Evolutionary conservation across 2,797 vertebrate species (phyloP), one percentile per base, ranked within the genome.

Genomic region (Echiichthys vipera): DNA sequence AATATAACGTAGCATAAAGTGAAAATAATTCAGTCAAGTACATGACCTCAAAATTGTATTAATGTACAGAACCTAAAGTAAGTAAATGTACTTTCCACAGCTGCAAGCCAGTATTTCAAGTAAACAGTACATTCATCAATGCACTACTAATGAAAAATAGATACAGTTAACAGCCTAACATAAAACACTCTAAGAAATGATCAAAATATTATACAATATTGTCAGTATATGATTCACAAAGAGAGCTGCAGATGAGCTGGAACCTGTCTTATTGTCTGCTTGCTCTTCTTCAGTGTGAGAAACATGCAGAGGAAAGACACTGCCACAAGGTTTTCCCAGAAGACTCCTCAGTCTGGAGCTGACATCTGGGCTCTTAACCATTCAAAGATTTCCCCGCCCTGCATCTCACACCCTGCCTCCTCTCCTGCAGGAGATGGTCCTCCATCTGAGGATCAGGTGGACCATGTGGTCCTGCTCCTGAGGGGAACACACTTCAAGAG

Each of bases 311-410:
- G 53, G 36, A 40, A 30, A 63, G 22, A 24, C 39, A 13, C n/a
- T 13, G 34, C 34, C 12, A 13, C 27, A 43, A 59, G 47, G n/a
- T 73, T 80, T 59, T 53, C 66, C 65, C 73, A 47, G 72, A 72
- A 56, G 69, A 67, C 65, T 46, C 22, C 73, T 62, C 64, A n/a
- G 55, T 74, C 32, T 49, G 5, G 63, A 30, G 71, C 65, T 61
- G 81, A 79, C 69, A 74, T 71, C 78, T 71, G 76, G 45, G 51
- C 69, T 79, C 42, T 64, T 53, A 51, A 78, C 53, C 43, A 57
- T 39, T 61, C 53, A 42, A 51, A 73, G 36, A 47, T 51, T 66
- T 70, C 67, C 71, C 75, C 45, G 36, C 66, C 78, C 65, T 73
- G 51, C 30, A 10, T 50, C 77, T 49, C 46, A 53, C 51, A 59